phyloP scores from a whole-genome alignment of 2,113 vertebrate species.

The Haliaeetus leucogaster region DNA sequence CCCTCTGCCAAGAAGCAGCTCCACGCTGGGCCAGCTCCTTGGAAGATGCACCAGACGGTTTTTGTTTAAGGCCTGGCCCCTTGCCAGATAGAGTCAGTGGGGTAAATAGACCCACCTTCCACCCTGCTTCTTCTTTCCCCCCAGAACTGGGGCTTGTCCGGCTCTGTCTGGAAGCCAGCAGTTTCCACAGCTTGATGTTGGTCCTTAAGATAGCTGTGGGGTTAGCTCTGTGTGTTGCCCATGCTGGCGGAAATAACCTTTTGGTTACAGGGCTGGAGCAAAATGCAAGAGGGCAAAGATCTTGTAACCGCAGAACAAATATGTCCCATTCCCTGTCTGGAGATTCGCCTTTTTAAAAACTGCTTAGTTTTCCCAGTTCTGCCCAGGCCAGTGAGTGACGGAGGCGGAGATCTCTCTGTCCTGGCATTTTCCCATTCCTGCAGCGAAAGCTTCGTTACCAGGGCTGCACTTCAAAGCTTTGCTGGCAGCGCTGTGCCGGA shows the following conservation, averaged over 20 bases:
- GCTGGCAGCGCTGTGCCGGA: not conserved
- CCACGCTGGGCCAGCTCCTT: not conserved
- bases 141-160: not conserved
- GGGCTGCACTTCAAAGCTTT: slow-evolving; percentile 1
- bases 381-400: fast-evolving
- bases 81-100: not conserved
- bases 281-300: not conserved
- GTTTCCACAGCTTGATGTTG: not conserved
- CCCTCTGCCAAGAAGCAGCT: not conserved
- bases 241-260: not conserved
- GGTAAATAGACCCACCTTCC: not conserved
- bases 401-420: not conserved
- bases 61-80: not conserved
- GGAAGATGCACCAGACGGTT: not conserved
- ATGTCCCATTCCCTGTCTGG: fast-evolving
- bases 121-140: not conserved
- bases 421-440: not conserved
- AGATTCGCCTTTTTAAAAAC: fast-evolving
- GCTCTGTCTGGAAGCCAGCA: not conserved
- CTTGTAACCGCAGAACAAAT: not conserved
- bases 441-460: not conserved
- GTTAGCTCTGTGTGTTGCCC: not conserved
- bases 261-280: not conserved
- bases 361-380: not conserved
- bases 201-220: not conserved